These are phyloP conservation scores for Liasis olivaceus DNA, from an alignment of 2,797 vertebrate species.

Conservation along the genomic window DNA sequence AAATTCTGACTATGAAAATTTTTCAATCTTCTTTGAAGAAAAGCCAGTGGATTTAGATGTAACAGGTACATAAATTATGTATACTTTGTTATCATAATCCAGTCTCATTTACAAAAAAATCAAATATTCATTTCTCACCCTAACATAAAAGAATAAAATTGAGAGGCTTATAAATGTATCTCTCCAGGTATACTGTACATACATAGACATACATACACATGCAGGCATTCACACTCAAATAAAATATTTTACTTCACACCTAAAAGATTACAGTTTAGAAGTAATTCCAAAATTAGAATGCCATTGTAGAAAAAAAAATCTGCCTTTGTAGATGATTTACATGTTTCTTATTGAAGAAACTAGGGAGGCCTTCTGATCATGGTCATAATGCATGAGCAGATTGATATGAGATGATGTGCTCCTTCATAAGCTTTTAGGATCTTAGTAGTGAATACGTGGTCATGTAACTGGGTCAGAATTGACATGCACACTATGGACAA, in stretches of 20 bases:
- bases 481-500: too few species aligned
- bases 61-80: constrained; percentile 33
- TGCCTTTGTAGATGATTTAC: background rate
- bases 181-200: background rate
- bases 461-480: too few species aligned
- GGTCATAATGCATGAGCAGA: too few species aligned
- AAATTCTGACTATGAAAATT: constrained; percentile 18
- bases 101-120: background rate
- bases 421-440: too few species aligned
- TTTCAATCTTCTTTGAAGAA: constrained; percentile 43
- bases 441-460: too few species aligned
- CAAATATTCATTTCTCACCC: background rate
- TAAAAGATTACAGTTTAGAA: background rate
- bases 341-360: background rate
- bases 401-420: too few species aligned
- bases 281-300: background rate
- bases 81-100: constrained; percentile 14
- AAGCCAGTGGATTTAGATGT: constrained; percentile 46
- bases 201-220: background rate
- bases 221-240: background rate
- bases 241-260: background rate
- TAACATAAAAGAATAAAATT: background rate
- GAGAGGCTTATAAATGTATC: background rate
- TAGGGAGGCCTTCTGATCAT: background rate
- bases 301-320: background rate